phyloP scores from a whole-genome alignment of 2,113 vertebrate genomes.

The Procapra przewalskii region DNA sequence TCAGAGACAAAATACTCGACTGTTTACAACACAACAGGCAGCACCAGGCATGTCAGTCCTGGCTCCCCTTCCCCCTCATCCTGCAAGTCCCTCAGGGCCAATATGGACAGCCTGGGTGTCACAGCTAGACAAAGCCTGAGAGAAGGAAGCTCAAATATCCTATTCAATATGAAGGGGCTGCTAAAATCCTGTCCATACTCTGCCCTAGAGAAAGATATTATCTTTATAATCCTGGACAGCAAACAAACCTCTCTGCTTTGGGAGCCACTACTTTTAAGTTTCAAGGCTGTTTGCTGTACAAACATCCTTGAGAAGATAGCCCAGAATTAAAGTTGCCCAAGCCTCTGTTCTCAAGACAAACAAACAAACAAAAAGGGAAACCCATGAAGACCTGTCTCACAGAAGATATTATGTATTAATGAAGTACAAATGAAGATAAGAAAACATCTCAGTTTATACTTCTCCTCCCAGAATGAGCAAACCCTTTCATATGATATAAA shows the following conservation, averaged over 20 bases:
- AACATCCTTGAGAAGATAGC: background rate
- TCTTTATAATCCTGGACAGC: background rate
- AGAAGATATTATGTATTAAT: background rate
- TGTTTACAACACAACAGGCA: background rate
- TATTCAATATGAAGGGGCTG: background rate
- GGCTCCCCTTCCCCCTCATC: fast-evolving
- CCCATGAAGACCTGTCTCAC: background rate
- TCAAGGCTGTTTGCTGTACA: background rate
- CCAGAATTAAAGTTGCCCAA: background rate
- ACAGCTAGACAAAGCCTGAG: background rate
- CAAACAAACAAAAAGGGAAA: background rate
- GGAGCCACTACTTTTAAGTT: background rate
- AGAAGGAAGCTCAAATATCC: background rate
- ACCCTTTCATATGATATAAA: background rate
- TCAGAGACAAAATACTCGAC: background rate
- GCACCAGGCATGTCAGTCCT: background rate
- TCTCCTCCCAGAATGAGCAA: background rate
- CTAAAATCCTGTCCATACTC: background rate
- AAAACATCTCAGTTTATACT: background rate
- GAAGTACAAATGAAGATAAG: background rate
- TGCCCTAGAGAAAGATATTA: background rate
- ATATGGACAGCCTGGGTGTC: background rate
- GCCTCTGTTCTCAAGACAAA: background rate
- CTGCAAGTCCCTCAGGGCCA: background rate
- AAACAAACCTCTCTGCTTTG: background rate